Base-by-base conservation (phyloP, 2,888 invertebrate species). In the Oscheius myriophilus region DNA sequence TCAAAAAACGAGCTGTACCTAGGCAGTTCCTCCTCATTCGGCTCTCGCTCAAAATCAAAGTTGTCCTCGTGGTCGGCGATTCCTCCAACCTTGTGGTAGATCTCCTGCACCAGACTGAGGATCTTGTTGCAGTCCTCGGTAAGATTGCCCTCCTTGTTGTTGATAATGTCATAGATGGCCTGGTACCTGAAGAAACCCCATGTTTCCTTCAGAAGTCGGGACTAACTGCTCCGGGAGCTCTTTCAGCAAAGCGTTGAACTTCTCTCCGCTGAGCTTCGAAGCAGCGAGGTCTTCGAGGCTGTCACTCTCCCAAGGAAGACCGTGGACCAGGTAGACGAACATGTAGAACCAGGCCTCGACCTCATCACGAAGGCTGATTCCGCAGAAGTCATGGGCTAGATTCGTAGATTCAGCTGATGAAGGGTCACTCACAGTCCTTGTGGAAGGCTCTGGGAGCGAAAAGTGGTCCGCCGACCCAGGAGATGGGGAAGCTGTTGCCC, bases 1-100 rank as follows among this genome's bases (percentile, higher is more conserved):
- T 33, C 33, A 9, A 9, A 33, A 9, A 33, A 3, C 9, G 33
- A 33, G 33, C 4, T 9, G 9, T 33, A 33, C 33, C 33, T 33
- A 21, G 82, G 82, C 18, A 80, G 69, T 62, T 82, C 82, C 11
- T 80, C 80, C 11, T 66, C 69, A 12, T 71, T 74, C 43, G 82
- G 80, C 42, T 82, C 82, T 1, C 77, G 49, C 55, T 82, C 82
- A 69, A 82, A 82, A 64, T 82, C 82, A 66, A 78, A 78, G 49
- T 82, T 82, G 25, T 80, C 72, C 23, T 82, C 82, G 49, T 74
- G 67, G 46, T 75, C 73, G 1, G 51, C 68, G 45, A 82, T 64
- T 57, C 73, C 76, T 21, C 77, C 77, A 33, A 70, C 53, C 12
- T 69, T 39, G 49, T 52, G 42, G 61, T 75, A 77, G 61, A 78